A percentile compares a stretch with the other conserved stretches of the same genome.
Conservation (phyloP, 2,888 invertebrate genomes). For the Drosophila histrio region DNA sequence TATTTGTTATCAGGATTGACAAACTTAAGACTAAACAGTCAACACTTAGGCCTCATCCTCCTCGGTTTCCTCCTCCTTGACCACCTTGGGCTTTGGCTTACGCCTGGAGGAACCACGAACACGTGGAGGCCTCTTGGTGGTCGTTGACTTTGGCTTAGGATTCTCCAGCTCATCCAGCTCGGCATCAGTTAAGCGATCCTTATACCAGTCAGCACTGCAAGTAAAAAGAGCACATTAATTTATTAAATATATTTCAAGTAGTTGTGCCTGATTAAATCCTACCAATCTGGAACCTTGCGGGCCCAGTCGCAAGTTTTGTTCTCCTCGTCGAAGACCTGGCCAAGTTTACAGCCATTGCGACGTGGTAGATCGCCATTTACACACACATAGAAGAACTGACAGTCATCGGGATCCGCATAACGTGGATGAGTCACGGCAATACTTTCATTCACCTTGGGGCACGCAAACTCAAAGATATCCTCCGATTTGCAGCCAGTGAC, state of each 20-base stretch:
- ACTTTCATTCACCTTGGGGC: slow-evolving; percentile 91
- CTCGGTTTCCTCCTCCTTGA: slow-evolving; percentile 62
- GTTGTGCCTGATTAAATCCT: slow-evolving; percentile 68
- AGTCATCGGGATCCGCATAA: slow-evolving; percentile 94
- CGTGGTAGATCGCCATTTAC: slow-evolving; percentile 94
- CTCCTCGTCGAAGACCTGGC: slow-evolving; percentile 94
- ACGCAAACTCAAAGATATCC: slow-evolving; percentile 93
- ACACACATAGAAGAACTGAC: slow-evolving; percentile 96
- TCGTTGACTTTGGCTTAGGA: slow-evolving; percentile 88
- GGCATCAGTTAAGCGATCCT: slow-evolving; percentile 91
- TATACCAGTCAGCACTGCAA: slow-evolving; percentile 95
- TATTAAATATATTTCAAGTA: neutral
- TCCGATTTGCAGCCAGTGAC: slow-evolving; percentile 93
- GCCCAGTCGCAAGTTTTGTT: slow-evolving; percentile 93
- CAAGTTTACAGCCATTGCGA: slow-evolving; percentile 93
- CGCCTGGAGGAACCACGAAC: slow-evolving; percentile 85
- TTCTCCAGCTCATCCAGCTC: slow-evolving; percentile 92
- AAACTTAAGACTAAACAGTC: slow-evolving; percentile 60
- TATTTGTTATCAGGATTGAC: slow-evolving; percentile 40
- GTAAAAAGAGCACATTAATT: neutral
- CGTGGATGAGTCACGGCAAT: slow-evolving; percentile 92
- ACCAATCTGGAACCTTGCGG: slow-evolving; percentile 95
- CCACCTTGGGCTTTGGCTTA: slow-evolving; percentile 69
- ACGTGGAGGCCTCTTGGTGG: slow-evolving; percentile 83
- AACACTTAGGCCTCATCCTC: slow-evolving; percentile 51